Evolutionary conservation across 1,140 invertebrate species (phyloP).

Genomic region (Delia radicum): DNA sequence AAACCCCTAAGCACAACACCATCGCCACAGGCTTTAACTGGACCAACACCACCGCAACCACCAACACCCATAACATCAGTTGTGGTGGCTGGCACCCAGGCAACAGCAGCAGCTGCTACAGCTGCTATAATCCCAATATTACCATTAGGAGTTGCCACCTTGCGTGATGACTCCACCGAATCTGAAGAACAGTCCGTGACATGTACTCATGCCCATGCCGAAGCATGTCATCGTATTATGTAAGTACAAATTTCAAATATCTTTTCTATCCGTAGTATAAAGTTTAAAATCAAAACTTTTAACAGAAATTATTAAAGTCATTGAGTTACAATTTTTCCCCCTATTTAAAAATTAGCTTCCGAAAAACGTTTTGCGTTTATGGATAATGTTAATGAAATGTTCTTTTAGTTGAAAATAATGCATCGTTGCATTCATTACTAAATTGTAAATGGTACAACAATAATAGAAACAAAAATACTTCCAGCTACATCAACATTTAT

Average conservation of each 20-base stretch:
- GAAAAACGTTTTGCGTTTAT: neutral
- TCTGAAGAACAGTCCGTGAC: constrained; percentile 56
- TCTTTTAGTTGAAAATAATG: neutral
- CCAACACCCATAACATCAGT: constrained; percentile 39
- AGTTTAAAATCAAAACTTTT: neutral
- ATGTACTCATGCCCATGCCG: constrained; percentile 48
- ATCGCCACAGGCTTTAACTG: constrained; percentile 50
- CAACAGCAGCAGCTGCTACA: constrained; percentile 56
- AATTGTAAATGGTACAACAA: neutral
- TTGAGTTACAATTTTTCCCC: neutral
- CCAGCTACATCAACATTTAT: neutral
- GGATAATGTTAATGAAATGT: neutral
- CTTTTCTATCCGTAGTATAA: neutral
- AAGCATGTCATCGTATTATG: constrained; percentile 55
- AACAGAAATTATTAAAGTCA: neutral
- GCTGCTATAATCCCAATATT: constrained; percentile 55
- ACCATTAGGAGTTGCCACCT: constrained; percentile 54
- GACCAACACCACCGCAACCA: constrained; percentile 40
- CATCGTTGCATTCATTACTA: neutral
- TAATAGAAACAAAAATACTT: neutral
- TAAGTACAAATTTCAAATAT: constrained; percentile 36
- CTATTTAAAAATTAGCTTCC: neutral
- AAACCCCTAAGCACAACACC: constrained; percentile 50
- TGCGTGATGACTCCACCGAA: constrained; percentile 56
- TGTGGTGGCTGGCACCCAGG: constrained; percentile 53